phyloP scores from a whole-genome alignment of 1,140 invertebrate species.

The Diorhabda elongata region DNA sequence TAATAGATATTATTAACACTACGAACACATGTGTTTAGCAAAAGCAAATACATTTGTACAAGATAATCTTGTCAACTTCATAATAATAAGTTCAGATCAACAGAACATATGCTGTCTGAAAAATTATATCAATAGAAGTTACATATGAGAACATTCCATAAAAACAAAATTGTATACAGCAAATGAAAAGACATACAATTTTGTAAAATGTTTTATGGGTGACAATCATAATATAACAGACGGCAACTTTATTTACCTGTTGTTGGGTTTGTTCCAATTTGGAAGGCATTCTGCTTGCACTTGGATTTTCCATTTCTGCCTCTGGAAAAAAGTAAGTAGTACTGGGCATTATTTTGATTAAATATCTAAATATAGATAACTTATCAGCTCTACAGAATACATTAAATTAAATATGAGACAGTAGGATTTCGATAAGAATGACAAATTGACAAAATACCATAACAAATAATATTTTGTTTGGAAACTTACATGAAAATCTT shows the following conservation, averaged over 20 bases:
- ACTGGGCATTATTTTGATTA: conserved; percentile 4
- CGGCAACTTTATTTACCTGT: conserved; percentile 51
- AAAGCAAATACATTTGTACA: too few species aligned
- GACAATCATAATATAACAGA: too few species aligned
- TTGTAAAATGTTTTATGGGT: too few species aligned
- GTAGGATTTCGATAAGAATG: background rate
- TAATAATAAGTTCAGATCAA: too few species aligned
- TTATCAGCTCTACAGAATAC: background rate
- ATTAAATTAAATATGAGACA: background rate
- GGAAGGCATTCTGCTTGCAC: conserved; percentile 20
- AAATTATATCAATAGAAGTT: too few species aligned
- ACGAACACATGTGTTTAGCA: too few species aligned
- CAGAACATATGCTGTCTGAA: too few species aligned
- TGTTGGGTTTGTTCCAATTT: conserved; percentile 78
- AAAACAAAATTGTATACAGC: too few species aligned
- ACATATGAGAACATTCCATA: too few species aligned
- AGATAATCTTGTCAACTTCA: too few species aligned
- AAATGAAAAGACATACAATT: too few species aligned
- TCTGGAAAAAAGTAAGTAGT: conserved; percentile 19
- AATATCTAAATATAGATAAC: background rate
- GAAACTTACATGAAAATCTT: background rate
- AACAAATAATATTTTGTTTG: background rate
- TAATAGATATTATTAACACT: too few species aligned
- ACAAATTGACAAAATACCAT: background rate
- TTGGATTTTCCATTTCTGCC: conserved; percentile 28